Evolutionary conservation across 2,797 vertebrate species (phyloP).

Genomic region (Novumbra hubbsi): DNA sequence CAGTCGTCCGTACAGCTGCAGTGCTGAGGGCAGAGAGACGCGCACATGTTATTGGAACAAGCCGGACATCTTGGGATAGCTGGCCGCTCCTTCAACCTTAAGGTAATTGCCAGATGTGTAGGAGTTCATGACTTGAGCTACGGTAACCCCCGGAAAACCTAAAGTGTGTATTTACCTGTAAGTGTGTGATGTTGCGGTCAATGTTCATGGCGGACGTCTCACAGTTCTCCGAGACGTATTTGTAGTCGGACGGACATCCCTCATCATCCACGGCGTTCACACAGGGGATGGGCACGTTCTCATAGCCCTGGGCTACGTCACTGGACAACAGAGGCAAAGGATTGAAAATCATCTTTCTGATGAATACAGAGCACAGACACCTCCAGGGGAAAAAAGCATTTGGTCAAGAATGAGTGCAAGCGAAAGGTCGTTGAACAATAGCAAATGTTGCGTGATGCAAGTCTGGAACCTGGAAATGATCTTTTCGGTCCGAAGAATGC

Average conservation of each 20-base stretch:
- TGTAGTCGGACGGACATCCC: constrained; percentile 88
- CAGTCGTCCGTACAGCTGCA: constrained; percentile 89
- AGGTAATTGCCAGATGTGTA: not conserved
- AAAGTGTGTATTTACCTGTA: constrained; percentile 70
- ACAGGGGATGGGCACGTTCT: constrained; percentile 90
- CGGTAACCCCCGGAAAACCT: no score
- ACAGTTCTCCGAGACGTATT: constrained; percentile 93
- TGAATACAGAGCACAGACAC: no score
- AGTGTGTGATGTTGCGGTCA: constrained; percentile 91
- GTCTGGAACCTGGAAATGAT: constrained; percentile 83
- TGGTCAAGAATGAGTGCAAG: no score
- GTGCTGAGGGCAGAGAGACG: constrained; percentile 69
- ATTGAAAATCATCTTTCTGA: no score
- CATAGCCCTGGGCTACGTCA: constrained; percentile 89
- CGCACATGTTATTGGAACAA: not conserved
- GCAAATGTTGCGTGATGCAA: not conserved
- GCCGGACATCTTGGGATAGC: not conserved
- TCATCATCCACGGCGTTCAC: constrained; percentile 91
- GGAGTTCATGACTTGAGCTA: not conserved
- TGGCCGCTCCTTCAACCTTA: no score
- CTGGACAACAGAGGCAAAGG: constrained; percentile 52
- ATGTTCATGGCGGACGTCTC: constrained; percentile 96
- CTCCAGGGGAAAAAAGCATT: no score
- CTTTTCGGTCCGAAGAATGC: constrained; percentile 82
- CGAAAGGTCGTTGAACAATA: no score